Evolutionary conservation across 2,888 invertebrate species (phyloP).

Genomic region (Cosmia pyralina): DNA sequence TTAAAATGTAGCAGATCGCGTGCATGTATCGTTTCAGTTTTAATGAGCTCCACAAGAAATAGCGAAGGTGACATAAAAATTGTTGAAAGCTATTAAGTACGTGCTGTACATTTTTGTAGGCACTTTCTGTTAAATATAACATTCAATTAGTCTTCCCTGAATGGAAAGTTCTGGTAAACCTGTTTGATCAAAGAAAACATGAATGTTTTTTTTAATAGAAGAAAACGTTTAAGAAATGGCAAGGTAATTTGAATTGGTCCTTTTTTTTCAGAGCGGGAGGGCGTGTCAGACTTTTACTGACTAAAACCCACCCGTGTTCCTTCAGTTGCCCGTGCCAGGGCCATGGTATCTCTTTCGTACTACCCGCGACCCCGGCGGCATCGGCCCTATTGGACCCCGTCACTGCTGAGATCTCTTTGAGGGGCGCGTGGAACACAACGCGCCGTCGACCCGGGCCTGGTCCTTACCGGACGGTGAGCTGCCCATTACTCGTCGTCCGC

Average conservation of each 20-base stretch:
- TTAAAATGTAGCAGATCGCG: slow-evolving; percentile 40
- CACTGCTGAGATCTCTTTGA: too few relatives aligned
- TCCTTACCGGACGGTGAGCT: too few relatives aligned
- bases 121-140: slow-evolving; percentile 32
- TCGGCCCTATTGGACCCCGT: too few relatives aligned
- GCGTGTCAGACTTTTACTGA: too few relatives aligned
- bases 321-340: too few relatives aligned
- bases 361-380: too few relatives aligned
- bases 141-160: slow-evolving; percentile 17
- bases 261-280: neutral
- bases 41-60: slow-evolving; percentile 47
- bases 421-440: too few relatives aligned
- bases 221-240: neutral
- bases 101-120: slow-evolving; percentile 28
- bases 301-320: too few relatives aligned
- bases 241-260: neutral
- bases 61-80: slow-evolving; percentile 42
- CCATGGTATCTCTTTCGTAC: too few relatives aligned
- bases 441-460: too few relatives aligned
- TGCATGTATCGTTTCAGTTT: slow-evolving; percentile 41
- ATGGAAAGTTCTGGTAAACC: neutral
- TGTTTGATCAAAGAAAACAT: neutral
- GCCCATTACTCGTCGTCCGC: too few relatives aligned
- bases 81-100: slow-evolving; percentile 37
- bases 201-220: neutral